Conservation (phyloP, 2,888 invertebrate species). For the Orthosia gracilis region DNA sequence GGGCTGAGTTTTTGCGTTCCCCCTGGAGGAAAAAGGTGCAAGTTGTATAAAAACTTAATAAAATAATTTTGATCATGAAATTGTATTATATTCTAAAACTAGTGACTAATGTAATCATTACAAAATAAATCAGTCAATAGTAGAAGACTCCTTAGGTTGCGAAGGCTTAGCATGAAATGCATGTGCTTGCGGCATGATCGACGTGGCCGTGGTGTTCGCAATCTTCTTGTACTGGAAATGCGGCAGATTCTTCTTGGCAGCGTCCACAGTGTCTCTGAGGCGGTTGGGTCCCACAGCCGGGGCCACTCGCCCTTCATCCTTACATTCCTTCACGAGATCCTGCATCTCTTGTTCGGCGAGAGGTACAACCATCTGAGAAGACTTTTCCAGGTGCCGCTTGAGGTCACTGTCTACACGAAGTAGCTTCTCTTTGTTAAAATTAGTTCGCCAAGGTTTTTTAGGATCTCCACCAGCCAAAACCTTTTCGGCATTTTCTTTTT, state of each 20-base stretch:
- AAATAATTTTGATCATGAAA: slow-evolving; percentile 6
- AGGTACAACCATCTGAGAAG: slow-evolving; percentile 74
- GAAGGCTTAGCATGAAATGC: slow-evolving; percentile 37
- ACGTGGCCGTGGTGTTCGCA: slow-evolving; percentile 82
- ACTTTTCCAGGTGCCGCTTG: slow-evolving; percentile 80
- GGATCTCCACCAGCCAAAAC: slow-evolving; percentile 72
- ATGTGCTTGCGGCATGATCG: slow-evolving; percentile 79
- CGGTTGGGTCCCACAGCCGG: slow-evolving; percentile 71
- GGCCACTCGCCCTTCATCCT: slow-evolving; percentile 67
- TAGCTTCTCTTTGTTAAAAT: slow-evolving; percentile 83
- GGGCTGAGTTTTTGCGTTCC: no score
- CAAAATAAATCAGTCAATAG: slow-evolving; percentile 28
- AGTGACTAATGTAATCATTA: neutral
- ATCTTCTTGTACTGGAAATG: slow-evolving; percentile 84
- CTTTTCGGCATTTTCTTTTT: slow-evolving; percentile 67
- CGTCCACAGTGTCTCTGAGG: slow-evolving; percentile 81
- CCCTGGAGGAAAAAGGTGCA: neutral
- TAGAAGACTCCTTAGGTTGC: slow-evolving; percentile 25
- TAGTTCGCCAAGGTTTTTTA: slow-evolving; percentile 85
- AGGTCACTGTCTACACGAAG: slow-evolving; percentile 83
- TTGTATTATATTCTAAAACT: slow-evolving; percentile 16
- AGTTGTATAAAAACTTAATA: slow-evolving; percentile 3
- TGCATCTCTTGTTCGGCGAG: slow-evolving; percentile 79
- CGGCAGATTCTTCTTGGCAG: slow-evolving; percentile 81
- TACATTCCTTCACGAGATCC: slow-evolving; percentile 78